A percentile compares a stretch with the other conserved stretches of the same genome.
These are phyloP conservation scores for Clarias gariepinus DNA, from an alignment of 2,113 vertebrate species.

Conservation along the genomic window DNA sequence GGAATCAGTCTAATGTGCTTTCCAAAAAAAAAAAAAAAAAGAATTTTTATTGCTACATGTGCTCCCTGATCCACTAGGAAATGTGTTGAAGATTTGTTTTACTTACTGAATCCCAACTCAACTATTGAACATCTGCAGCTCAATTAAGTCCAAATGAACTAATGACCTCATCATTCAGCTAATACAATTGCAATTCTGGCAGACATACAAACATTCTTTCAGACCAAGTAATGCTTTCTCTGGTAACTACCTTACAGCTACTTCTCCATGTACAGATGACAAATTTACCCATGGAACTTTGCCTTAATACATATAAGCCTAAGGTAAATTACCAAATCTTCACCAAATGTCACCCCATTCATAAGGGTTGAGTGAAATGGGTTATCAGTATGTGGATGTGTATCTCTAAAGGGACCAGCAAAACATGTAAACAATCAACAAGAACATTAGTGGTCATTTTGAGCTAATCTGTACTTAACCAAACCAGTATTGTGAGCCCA, in stretches of 20 bases:
- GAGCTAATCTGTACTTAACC: constrained; percentile 75
- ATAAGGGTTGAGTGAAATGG: background rate
- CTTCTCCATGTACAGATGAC: constrained; percentile 31
- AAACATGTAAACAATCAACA: constrained; percentile 49
- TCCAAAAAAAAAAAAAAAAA: background rate
- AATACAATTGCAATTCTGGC: constrained; percentile 54
- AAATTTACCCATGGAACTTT: constrained; percentile 43
- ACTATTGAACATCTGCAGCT: constrained; percentile 57
- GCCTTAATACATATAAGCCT: constrained; percentile 27
- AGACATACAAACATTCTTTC: constrained; percentile 45
- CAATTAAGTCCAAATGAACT: constrained; percentile 58
- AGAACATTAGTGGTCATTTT: constrained; percentile 54
- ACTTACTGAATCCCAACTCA: constrained; percentile 47
- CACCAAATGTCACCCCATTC: background rate
- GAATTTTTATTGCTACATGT: background rate
- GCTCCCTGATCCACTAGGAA: background rate
- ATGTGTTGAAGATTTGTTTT: constrained; percentile 43
- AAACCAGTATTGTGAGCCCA: constrained; percentile 70
- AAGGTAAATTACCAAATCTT: constrained; percentile 8
- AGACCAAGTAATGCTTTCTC: constrained; percentile 57
- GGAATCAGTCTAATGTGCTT: background rate
- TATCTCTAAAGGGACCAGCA: background rate
- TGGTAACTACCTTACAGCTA: constrained; percentile 55
- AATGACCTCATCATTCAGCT: constrained; percentile 63
- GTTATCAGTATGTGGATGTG: constrained; percentile 2